Base-by-base conservation (phyloP, 2,113 vertebrate genomes). In the Crotalus helleri region DNA sequence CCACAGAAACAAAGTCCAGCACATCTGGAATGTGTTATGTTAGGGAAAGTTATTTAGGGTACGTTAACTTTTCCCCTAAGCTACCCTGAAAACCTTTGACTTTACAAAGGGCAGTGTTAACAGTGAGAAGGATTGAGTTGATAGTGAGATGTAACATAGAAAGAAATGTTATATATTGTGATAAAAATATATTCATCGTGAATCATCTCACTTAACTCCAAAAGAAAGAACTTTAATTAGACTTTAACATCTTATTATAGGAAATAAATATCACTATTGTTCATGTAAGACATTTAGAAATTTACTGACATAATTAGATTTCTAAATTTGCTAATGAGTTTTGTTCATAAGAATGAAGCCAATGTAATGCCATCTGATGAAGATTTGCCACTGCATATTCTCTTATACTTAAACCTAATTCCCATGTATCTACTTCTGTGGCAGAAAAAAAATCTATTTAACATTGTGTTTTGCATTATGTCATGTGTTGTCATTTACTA, bases 291-390 rank as follows among this genome's bases (percentile, higher is more conserved):
- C 96, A 96, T 96, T 96, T 96, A 96, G 95, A 97, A 97, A 97
- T 97, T 97, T 98, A 96, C 95, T 97, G 95, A 96, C 95, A 96
- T 97, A 97, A 98, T 97, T 97, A 96, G 95, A 97, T 97, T 98
- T 97, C 97, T 97, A 97, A 97, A 97, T 97, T 96, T 96, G 95
- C 97, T 97, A 97, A 98, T 98, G 96, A 97, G 93, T 97, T 94
- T 97, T 95, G 96, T 97, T 97, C 96, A 97, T 97, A 97, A 97
- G 94, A 97, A 97, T 97, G 96, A 97, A 97, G 96, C 94, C 93
- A 96, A 97, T 94, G 57, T 91, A 96, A 96, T 94, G 94, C 85
- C 95, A 74, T 95, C 96, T 95, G 95, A 96, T 96, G 93, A 97
- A 97, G 97, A 96, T 96, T 95, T 93, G 74, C 93, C 89, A 92